Percentiles rank a stretch among this genome's conserved stretches.
These are phyloP conservation scores for Crotalus viridis DNA, from an alignment of 2,113 vertebrate species.

Conservation along the genomic window DNA sequence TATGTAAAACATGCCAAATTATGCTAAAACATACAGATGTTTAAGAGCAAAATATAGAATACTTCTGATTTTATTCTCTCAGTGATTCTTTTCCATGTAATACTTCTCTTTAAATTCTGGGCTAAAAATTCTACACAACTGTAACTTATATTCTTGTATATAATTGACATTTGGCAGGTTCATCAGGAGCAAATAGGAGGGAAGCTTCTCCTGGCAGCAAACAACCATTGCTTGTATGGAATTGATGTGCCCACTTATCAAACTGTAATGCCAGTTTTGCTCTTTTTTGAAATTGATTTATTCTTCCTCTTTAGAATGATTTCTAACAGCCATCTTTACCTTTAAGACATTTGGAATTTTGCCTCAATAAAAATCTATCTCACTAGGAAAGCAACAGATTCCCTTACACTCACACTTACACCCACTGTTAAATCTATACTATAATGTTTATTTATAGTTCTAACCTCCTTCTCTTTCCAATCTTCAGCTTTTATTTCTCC, in stretches of 20 bases:
- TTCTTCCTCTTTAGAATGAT: constrained; percentile 9
- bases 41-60: not conserved
- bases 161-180: not conserved
- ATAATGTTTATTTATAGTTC: not conserved
- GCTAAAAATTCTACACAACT: not conserved
- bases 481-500: constrained; percentile 1
- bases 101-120: not conserved
- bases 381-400: not conserved
- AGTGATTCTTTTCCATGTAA: not conserved
- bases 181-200: not conserved
- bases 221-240: not conserved
- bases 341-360: constrained; percentile 31
- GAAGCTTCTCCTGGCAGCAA: not conserved
- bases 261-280: not conserved
- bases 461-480: not conserved
- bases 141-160: not conserved
- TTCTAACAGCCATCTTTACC: constrained; percentile 1
- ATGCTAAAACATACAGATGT: not conserved
- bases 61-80: not conserved
- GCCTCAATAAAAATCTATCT: constrained; percentile 18
- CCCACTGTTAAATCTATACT: not conserved
- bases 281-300: not conserved
- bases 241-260: constrained; percentile 2
- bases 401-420: not conserved
- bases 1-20: not conserved